Percentiles rank a stretch among this genome's conserved stretches.
Evolutionary conservation across 2,888 invertebrate species (phyloP).

Genomic region (Tetragonula carbonaria): DNA sequence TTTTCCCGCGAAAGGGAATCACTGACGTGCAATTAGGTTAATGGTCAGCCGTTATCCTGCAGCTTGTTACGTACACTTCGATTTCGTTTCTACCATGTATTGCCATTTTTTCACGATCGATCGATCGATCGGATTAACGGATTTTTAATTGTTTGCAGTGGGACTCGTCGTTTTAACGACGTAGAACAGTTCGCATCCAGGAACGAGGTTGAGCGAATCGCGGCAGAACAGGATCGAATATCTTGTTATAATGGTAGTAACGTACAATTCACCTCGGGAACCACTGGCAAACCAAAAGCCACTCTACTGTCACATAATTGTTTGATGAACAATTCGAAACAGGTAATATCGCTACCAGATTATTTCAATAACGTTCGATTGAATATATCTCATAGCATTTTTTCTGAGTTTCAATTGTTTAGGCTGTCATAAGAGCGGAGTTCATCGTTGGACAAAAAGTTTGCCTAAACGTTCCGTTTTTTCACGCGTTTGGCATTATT

Average conservation of each 20-base stretch:
- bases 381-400: not conserved
- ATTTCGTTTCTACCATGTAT: conserved; percentile 1
- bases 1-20: conserved; percentile 49
- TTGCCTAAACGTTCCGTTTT: conserved; percentile 90
- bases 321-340: conserved; percentile 90
- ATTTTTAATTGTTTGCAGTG: conserved; percentile 74
- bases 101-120: not conserved
- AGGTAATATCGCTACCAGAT: conserved; percentile 79
- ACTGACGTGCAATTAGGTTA: conserved; percentile 73
- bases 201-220: conserved; percentile 79
- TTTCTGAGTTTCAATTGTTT: not conserved
- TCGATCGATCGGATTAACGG: conserved; percentile 36
- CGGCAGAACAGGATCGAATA: conserved; percentile 85
- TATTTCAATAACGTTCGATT: not conserved
- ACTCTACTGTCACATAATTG: conserved; percentile 89
- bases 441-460: conserved; percentile 84
- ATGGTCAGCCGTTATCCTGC: conserved; percentile 62
- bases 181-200: conserved; percentile 80
- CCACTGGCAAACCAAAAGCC: conserved; percentile 93
- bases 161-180: conserved; percentile 84
- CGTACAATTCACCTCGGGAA: conserved; percentile 94
- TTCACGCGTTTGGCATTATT: conserved; percentile 92
- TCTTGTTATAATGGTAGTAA: conserved; percentile 89
- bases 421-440: conserved; percentile 81
- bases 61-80: conserved; percentile 45